Evolutionary conservation across 2,797 vertebrate species (phyloP).

Genomic region (Xenopus petersii): DNA sequence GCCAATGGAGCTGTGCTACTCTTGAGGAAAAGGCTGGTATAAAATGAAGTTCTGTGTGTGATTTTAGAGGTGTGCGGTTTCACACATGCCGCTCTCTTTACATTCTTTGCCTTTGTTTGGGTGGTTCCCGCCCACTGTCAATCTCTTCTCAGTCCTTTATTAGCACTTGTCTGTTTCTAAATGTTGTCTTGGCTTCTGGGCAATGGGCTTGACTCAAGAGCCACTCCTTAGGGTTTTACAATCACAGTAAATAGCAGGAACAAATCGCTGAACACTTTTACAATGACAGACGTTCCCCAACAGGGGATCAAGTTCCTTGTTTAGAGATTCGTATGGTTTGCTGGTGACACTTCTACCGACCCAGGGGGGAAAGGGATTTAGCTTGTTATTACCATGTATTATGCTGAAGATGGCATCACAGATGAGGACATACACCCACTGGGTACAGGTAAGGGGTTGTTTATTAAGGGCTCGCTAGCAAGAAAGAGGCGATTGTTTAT

Average conservation of each 20-base stretch:
- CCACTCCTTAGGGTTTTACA: conserved; percentile 26
- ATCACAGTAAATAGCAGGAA: conserved; percentile 19
- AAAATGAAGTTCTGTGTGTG: too few relatives aligned
- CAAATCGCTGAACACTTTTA: conserved; percentile 27
- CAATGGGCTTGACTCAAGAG: background rate
- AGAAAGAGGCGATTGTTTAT: too few relatives aligned
- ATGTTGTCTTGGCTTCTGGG: background rate
- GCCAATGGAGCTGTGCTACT: too few relatives aligned
- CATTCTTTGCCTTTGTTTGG: too few relatives aligned
- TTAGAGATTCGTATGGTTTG: background rate
- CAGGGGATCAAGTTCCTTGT: conserved; percentile 15
- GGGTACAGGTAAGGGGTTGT: conserved; percentile 16
- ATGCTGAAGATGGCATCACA: background rate
- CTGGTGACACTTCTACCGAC: background rate
- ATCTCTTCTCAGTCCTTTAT: background rate
- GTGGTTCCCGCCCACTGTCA: too few relatives aligned
- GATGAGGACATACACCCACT: conserved; percentile 13
- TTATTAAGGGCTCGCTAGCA: too few relatives aligned
- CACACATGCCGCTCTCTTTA: too few relatives aligned
- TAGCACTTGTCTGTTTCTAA: conserved; percentile 5
- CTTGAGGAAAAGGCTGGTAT: too few relatives aligned
- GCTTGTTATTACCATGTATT: conserved; percentile 11
- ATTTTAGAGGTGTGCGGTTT: too few relatives aligned
- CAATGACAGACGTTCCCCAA: background rate
- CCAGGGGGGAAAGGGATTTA: background rate